Base-by-base conservation (phyloP, 2,797 vertebrate genomes). In the Betta splendens region DNA sequence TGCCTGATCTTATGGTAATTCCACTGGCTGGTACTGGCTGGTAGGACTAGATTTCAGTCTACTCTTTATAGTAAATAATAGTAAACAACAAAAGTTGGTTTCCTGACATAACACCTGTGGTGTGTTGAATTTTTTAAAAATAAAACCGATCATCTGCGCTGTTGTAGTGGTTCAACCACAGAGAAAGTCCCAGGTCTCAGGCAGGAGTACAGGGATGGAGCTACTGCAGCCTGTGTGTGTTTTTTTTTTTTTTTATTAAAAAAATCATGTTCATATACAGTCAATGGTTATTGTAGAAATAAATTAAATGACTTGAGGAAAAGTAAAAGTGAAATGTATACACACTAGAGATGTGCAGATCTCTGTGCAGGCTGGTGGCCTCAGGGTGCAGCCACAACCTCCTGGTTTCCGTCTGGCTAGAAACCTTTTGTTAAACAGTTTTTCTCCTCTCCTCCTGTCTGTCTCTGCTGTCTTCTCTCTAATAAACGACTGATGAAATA, bases 381-480 rank as follows among this genome's bases (percentile, higher is more conserved):
- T 22, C 1, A 1, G 9, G 22, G 15, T 35, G 0, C 33, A 33
- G 26, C 1, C 15, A 9, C 45, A 4, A 50, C 31, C 25, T 43
- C 32, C 12, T 15, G 13, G 23, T 33, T 13, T 9, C 5, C 3
- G 0, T 44, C 31, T 35, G n/a, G 8, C 22, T 17, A 6, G 21
- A 18, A 16, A 15, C 16, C n/a, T 6, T 52, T 61, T 55, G 13
- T 69, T 13, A 15, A 36, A 29, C 32, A 11, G 8, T 39, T n/a
- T 29, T 57, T 28, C 0, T 5, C 5, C n/a, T 40, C 7, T 58
- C 59, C 49, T 47, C 13, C 29, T 44, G 9, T 13, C 13, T 21
- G 10, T 25, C 10, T 32, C 7, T 5, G 1, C 10, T 15, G 26
- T 42, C 10, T 5, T 5, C 11, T 44, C 9, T 15, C 2, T 12